A percentile compares a stretch with the other conserved stretches of the same genome.
These are phyloP conservation scores for Numenius arquata DNA, from an alignment of 2,113 vertebrate genomes.

Conservation along the genomic window DNA sequence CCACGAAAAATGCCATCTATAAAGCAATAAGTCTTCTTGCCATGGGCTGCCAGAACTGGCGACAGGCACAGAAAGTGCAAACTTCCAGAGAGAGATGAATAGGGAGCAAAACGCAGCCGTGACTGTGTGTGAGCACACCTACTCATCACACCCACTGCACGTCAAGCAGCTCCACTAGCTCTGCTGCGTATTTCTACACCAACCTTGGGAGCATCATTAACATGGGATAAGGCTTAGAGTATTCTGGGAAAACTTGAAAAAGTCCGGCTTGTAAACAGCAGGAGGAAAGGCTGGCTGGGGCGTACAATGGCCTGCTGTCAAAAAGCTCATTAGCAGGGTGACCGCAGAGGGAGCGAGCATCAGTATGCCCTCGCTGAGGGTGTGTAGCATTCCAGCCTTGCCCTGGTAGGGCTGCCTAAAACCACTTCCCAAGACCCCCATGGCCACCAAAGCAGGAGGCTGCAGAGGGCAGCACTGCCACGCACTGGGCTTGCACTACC, in stretches of 20 bases:
- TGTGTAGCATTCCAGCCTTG: neutral
- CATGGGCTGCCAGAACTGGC: neutral
- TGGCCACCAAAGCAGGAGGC: neutral
- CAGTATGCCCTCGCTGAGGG: neutral
- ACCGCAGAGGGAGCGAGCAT: fast-evolving
- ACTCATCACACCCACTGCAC: neutral
- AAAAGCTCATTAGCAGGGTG: neutral
- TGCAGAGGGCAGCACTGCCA: constrained; percentile 76
- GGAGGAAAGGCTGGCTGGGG: neutral
- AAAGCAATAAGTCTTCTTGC: neutral
- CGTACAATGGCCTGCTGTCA: neutral
- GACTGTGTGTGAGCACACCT: neutral
- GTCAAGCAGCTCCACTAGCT: neutral
- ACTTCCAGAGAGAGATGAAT: neutral
- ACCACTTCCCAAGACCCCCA: neutral
- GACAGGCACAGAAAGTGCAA: neutral
- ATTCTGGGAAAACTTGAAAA: neutral
- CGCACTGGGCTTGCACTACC: neutral
- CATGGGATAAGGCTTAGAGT: neutral
- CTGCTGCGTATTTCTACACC: fast-evolving
- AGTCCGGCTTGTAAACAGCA: neutral
- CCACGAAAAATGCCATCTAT: neutral
- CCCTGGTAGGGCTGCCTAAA: fast-evolving
- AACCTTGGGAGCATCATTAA: neutral
- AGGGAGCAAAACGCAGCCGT: neutral